A percentile compares a stretch with the other conserved stretches of the same genome.
phyloP scores from a whole-genome alignment of 2,888 invertebrate genomes.

The Seladonia tumulorum region DNA sequence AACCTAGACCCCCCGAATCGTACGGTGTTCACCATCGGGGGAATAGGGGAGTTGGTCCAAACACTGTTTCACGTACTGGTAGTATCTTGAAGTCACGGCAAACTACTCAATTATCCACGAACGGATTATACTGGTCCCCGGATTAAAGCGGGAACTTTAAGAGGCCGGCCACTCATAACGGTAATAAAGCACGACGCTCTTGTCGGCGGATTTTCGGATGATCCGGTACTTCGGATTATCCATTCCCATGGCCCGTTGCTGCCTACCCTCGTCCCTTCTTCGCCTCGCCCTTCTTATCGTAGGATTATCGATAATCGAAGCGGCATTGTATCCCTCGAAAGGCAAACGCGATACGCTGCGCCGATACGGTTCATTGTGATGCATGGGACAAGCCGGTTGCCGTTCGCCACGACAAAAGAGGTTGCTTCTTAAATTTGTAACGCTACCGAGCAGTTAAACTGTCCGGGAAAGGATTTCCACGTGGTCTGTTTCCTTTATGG shows the following conservation, averaged over 20 bases:
- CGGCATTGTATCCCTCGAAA: slow-evolving; percentile 26
- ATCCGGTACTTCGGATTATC: slow-evolving; percentile 55
- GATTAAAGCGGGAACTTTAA: slow-evolving; percentile 58
- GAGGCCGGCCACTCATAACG: slow-evolving; percentile 49
- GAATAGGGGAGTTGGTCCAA: background rate
- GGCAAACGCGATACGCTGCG: slow-evolving; percentile 17
- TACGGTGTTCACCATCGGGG: background rate
- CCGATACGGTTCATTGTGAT: slow-evolving; percentile 27
- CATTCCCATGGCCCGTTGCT: background rate
- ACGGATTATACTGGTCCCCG: slow-evolving; percentile 53
- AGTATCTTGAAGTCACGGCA: slow-evolving; percentile 39
- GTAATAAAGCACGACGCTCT: slow-evolving; percentile 55
- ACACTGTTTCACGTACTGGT: slow-evolving; percentile 1
- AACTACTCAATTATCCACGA: slow-evolving; percentile 61
- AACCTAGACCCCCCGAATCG: background rate
- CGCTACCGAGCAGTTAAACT: background rate
- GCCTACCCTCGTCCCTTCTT: background rate
- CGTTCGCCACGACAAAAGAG: background rate
- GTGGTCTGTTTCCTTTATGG: background rate
- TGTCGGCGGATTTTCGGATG: slow-evolving; percentile 57
- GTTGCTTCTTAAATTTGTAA: slow-evolving; percentile 8
- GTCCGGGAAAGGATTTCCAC: background rate
- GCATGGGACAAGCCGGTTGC: slow-evolving; percentile 8
- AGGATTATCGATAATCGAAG: slow-evolving; percentile 63
- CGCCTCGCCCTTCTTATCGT: slow-evolving; percentile 35